A percentile compares a stretch with the other conserved stretches of the same genome.
Evolutionary conservation across 1,140 invertebrate genomes (phyloP).

Genomic region (Apis florea): DNA sequence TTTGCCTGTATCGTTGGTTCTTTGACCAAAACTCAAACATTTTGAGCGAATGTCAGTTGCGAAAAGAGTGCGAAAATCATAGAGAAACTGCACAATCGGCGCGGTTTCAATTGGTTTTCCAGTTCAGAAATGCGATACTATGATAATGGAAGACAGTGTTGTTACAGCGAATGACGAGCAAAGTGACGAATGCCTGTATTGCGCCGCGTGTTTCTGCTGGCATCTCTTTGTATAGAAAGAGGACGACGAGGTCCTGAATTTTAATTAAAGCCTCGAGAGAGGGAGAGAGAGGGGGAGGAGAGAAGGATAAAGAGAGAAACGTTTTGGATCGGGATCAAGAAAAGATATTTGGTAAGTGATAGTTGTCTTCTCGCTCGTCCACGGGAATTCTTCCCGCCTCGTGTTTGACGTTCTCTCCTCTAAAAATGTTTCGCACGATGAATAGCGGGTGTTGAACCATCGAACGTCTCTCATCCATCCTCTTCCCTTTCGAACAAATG

Average conservation of each 20-base stretch:
- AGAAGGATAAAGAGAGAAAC: background rate
- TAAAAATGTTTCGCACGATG: background rate
- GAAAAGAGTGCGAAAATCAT: background rate
- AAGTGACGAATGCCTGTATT: background rate
- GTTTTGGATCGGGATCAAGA: background rate
- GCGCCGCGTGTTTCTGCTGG: background rate
- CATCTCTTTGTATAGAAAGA: background rate
- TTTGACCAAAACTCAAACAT: background rate
- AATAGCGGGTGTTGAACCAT: background rate
- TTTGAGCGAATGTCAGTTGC: background rate
- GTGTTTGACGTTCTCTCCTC: no score
- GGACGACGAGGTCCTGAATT: background rate
- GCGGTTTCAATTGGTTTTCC: no score
- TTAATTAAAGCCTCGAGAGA: constrained; percentile 4
- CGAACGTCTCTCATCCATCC: background rate
- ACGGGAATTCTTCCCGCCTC: no score
- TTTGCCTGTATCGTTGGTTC: constrained; percentile 4
- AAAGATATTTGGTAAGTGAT: background rate
- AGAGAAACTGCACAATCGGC: no score
- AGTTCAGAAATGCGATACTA: no score
- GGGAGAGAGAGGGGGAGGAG: no score
- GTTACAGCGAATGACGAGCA: background rate
- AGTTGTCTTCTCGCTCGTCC: background rate
- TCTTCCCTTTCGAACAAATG: no score
- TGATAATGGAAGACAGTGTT: background rate